A percentile compares a stretch with the other conserved stretches of the same genome.
Evolutionary conservation across 2,797 vertebrate genomes (phyloP).

Genomic region (Etheostoma perlongum): DNA sequence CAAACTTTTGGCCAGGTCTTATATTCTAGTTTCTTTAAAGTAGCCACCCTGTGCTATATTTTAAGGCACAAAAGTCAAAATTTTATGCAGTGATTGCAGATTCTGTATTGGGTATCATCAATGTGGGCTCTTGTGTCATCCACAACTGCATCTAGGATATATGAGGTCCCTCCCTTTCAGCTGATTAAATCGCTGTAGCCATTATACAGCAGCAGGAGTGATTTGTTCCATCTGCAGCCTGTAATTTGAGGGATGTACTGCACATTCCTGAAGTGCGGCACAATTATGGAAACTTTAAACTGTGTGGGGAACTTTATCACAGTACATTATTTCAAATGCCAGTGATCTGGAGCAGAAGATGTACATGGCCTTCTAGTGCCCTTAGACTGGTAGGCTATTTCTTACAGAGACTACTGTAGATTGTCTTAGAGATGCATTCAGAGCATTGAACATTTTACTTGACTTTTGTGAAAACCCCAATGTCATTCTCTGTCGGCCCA

Average conservation of each 20-base stretch:
- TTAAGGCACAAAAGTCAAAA: not conserved
- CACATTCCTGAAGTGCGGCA: constrained; percentile 44
- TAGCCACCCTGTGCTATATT: not conserved
- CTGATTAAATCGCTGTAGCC: constrained; percentile 53
- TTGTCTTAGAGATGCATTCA: not conserved
- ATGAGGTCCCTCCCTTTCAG: constrained; percentile 29
- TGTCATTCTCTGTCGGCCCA: not conserved
- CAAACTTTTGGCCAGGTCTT: too few relatives aligned
- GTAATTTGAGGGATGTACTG: constrained; percentile 43
- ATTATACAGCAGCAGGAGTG: constrained; percentile 40
- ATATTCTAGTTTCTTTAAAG: too few relatives aligned
- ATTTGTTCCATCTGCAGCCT: constrained; percentile 49
- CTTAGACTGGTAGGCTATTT: not conserved
- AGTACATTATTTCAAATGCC: constrained; percentile 10
- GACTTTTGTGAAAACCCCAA: not conserved
- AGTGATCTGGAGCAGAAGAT: not conserved
- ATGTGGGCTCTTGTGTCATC: constrained; percentile 14
- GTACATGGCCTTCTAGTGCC: not conserved
- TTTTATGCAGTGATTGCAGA: not conserved
- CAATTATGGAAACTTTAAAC: constrained; percentile 51
- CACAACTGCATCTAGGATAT: constrained; percentile 22
- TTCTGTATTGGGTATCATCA: constrained; percentile 15
- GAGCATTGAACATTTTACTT: not conserved
- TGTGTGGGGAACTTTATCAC: constrained; percentile 24
- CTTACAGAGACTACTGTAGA: not conserved